These are phyloP conservation scores for Eriocheir sinensis DNA, from an alignment of 1,140 invertebrate species.

Conservation along the genomic window DNA sequence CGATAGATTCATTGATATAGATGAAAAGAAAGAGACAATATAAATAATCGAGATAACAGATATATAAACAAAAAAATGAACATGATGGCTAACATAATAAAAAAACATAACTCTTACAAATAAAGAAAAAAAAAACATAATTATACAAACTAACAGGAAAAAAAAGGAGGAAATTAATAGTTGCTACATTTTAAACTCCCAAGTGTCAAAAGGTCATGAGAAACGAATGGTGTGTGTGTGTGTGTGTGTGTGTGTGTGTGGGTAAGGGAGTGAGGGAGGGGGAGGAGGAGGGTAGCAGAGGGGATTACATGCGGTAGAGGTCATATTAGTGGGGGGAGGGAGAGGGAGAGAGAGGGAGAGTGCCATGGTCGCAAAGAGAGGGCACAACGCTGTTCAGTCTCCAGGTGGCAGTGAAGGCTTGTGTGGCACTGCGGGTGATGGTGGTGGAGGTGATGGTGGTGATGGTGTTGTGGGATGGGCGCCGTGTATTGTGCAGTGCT, in stretches of 20 bases:
- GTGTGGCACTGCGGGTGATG: not conserved
- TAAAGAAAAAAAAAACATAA: not conserved
- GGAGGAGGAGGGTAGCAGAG: not conserved
- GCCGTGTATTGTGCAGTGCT: too few species aligned
- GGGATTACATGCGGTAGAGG: not conserved
- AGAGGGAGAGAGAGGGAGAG: not conserved
- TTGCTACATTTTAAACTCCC: not conserved
- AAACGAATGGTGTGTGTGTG: not conserved
- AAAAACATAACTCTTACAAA: not conserved
- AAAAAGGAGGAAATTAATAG: not conserved
- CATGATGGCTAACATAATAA: not conserved
- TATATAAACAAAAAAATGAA: not conserved
- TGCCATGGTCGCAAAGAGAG: constrained; percentile 1
- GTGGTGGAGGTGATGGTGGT: too few species aligned
- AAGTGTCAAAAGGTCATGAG: not conserved
- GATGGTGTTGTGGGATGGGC: not conserved
- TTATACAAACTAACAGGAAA: not conserved
- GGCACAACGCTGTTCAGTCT: not conserved
- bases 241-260: constrained; percentile 43
- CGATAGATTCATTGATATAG: too few species aligned
- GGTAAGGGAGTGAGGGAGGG: not conserved
- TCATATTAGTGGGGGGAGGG: not conserved
- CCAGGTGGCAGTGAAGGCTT: not conserved
- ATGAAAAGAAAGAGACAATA: too few species aligned
- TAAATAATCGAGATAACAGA: not conserved